Percentiles rank a stretch among this genome's conserved stretches.
phyloP scores from a whole-genome alignment of 2,113 vertebrate species.

The Scophthalmus maximus region DNA sequence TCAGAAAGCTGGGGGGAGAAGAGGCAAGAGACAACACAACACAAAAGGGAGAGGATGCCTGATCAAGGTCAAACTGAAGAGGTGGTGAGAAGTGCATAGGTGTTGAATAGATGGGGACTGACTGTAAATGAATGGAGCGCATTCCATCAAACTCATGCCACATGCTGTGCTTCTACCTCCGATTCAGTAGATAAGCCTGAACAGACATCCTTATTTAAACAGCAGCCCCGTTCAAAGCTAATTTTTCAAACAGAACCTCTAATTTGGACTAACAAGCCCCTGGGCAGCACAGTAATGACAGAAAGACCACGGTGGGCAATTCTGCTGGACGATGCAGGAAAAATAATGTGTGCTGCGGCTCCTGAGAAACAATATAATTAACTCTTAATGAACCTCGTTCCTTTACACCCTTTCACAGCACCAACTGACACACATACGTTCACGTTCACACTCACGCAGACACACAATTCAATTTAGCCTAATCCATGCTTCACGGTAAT shows the following conservation, averaged over 20 bases:
- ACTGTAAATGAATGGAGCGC: slow-evolving; percentile 22
- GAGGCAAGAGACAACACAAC: slow-evolving; percentile 32
- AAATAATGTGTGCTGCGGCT: slow-evolving; percentile 79
- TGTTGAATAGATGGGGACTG: slow-evolving; percentile 46
- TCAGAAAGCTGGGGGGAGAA: slow-evolving; percentile 12
- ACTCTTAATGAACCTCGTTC: slow-evolving; percentile 89
- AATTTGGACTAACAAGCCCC: slow-evolving; percentile 78
- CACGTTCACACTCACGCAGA: slow-evolving; percentile 30
- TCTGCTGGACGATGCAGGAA: slow-evolving; percentile 66
- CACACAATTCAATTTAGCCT: slow-evolving; percentile 88
- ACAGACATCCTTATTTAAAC: slow-evolving; percentile 76
- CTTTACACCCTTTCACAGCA: slow-evolving; percentile 67
- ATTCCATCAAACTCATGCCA: slow-evolving; percentile 55
- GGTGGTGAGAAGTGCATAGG: slow-evolving; percentile 37
- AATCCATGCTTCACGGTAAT: slow-evolving; percentile 94
- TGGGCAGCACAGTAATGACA: slow-evolving; percentile 76
- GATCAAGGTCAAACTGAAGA: slow-evolving; percentile 72
- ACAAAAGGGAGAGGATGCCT: slow-evolving; percentile 49
- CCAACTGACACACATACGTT: slow-evolving; percentile 29
- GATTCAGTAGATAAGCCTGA: slow-evolving; percentile 57
- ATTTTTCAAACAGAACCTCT: slow-evolving; percentile 66
- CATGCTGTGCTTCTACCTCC: slow-evolving; percentile 38
- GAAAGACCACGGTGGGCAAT: slow-evolving; percentile 69
- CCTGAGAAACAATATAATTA: slow-evolving; percentile 89
- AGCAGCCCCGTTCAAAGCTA: slow-evolving; percentile 57